phyloP scores from a whole-genome alignment of 2,888 invertebrate genomes.

The Drosophila sordidula region DNA sequence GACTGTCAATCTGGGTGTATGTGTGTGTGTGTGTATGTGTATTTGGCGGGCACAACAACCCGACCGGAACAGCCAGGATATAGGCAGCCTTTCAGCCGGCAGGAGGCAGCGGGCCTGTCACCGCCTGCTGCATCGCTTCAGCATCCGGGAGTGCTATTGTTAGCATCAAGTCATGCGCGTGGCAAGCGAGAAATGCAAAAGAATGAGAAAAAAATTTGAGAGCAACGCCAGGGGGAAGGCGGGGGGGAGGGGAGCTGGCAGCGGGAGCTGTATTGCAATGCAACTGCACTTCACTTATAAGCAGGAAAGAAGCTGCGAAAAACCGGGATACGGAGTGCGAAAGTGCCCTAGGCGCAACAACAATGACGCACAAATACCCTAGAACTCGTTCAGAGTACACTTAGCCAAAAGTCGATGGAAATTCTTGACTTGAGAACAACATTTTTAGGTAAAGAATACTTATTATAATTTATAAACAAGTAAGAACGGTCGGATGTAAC shows the following conservation, averaged over 20 bases:
- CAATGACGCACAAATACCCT: constrained; percentile 18
- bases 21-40: constrained; percentile 21
- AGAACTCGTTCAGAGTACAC: neutral
- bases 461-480: no score
- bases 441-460: no score
- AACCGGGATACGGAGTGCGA: constrained; percentile 17
- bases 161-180: constrained; percentile 75
- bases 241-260: neutral
- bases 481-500: no score
- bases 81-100: constrained; percentile 19
- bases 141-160: constrained; percentile 72
- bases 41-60: constrained; percentile 20
- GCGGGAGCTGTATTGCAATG: constrained; percentile 31
- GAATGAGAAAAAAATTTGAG: constrained; percentile 18
- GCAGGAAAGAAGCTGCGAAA: constrained; percentile 53
- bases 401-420: no score
- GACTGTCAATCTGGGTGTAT: constrained; percentile 73
- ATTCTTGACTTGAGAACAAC: no score
- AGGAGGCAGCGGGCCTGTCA: constrained; percentile 44
- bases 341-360: neutral
- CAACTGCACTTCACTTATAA: constrained; percentile 64
- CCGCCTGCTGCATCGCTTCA: constrained; percentile 24
- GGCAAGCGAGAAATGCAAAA: constrained; percentile 38
- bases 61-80: constrained; percentile 29
- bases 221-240: constrained; percentile 5